phyloP scores from a whole-genome alignment of 2,797 vertebrate species.

The Macropodus opercularis region DNA sequence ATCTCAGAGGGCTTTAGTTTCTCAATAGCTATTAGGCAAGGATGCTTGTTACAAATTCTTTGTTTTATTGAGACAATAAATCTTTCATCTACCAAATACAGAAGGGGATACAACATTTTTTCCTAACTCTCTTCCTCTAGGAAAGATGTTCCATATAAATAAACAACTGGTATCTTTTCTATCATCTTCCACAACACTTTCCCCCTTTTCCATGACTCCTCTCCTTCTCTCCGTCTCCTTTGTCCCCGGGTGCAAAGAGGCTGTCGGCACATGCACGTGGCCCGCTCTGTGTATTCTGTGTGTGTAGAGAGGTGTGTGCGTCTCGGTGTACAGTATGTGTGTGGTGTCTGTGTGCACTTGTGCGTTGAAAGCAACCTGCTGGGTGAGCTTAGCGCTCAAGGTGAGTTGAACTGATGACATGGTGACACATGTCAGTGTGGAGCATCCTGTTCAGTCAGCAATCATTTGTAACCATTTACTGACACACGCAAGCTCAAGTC shows the following conservation, averaged over 20 bases:
- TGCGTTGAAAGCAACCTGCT: conserved; percentile 78
- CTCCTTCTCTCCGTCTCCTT: conserved; percentile 38
- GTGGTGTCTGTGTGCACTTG: conserved; percentile 34
- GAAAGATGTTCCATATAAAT: conserved; percentile 68
- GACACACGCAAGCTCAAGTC: conserved; percentile 45
- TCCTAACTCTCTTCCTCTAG: conserved; percentile 15
- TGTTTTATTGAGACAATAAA: conserved; percentile 81
- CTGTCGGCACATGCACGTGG: conserved; percentile 70
- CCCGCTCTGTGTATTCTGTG: conserved; percentile 53
- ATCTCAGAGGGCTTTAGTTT: conserved; percentile 64
- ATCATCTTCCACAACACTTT: conserved; percentile 43
- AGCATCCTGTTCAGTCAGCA: conserved; percentile 75
- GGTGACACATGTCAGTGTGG: conserved; percentile 72
- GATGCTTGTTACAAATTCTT: conserved; percentile 75
- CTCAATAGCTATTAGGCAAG: conserved; percentile 66
- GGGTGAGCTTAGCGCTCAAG: conserved; percentile 66
- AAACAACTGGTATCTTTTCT: conserved; percentile 72
- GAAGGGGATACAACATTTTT: conserved; percentile 47
- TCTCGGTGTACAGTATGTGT: conserved; percentile 47
- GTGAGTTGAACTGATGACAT: conserved; percentile 59
- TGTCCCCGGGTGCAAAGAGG: conserved; percentile 75
- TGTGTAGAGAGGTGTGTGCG: conserved; percentile 9
- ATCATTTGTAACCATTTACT: conserved; percentile 67
- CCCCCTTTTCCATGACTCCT: conserved; percentile 6
- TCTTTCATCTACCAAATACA: conserved; percentile 72